Conservation (phyloP, 1,140 invertebrate species). For the Campoletis sonorensis region DNA sequence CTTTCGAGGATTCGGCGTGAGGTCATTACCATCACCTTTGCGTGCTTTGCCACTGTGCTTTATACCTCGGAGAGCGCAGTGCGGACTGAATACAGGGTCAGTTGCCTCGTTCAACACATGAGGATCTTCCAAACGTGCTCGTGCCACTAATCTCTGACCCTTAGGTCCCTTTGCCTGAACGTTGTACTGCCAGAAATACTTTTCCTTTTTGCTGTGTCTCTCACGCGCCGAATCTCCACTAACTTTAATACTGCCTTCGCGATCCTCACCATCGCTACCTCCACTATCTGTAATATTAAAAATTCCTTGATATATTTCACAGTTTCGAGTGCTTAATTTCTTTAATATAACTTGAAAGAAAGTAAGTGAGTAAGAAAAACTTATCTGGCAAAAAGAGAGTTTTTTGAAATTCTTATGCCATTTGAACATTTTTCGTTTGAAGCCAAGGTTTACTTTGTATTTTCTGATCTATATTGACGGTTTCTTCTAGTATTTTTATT, state of each 20-base stretch:
- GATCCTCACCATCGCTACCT: slow-evolving; percentile 81
- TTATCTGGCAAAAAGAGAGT: too few relatives aligned
- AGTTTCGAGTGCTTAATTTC: too few relatives aligned
- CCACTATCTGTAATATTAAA: slow-evolving; percentile 79
- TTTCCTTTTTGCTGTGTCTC: slow-evolving; percentile 83
- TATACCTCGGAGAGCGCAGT: slow-evolving; percentile 91
- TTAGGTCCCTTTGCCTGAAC: slow-evolving; percentile 99
- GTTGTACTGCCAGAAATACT: slow-evolving; percentile 99
- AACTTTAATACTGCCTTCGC: slow-evolving; percentile 67
- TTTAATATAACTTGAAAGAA: too few relatives aligned
- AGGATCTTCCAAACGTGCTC: slow-evolving; percentile 92
- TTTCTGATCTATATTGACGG: too few relatives aligned
- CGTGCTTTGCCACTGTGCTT: slow-evolving; percentile 96
- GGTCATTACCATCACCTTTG: slow-evolving; percentile 98
- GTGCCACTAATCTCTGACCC: slow-evolving; percentile 89
- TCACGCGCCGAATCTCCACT: slow-evolving; percentile 69
- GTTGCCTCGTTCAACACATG: slow-evolving; percentile 92
- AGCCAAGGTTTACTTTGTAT: too few relatives aligned
- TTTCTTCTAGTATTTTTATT: too few relatives aligned
- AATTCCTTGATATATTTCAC: not conserved
- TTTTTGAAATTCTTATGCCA: too few relatives aligned
- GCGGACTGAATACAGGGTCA: slow-evolving; percentile 95
- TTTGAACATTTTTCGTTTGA: too few relatives aligned
- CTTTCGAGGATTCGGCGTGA: slow-evolving; percentile 96
- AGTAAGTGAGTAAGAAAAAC: too few relatives aligned